Evolutionary conservation across 2,797 vertebrate species (phyloP).

Genomic region (Rhabdophis nuchalis): DNA sequence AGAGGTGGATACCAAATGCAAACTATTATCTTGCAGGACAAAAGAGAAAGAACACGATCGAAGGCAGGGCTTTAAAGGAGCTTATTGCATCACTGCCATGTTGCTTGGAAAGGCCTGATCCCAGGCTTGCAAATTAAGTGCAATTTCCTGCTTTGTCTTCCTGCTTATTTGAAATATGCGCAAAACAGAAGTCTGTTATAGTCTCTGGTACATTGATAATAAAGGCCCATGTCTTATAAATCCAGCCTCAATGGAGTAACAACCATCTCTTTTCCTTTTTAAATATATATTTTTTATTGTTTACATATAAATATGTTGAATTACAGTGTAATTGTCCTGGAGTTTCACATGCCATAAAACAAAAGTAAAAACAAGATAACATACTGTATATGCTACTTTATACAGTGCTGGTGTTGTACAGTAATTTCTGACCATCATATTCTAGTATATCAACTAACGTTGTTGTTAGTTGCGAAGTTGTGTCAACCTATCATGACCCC

Average conservation of each 20-base stretch:
- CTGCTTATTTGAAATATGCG: not conserved
- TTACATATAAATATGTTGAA: too few species aligned
- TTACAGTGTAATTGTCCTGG: too few species aligned
- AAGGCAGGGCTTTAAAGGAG: not conserved
- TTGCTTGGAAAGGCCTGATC: not conserved
- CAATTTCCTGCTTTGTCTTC: not conserved
- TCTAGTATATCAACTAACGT: too few species aligned
- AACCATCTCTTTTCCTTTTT: too few species aligned
- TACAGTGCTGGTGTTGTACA: too few species aligned
- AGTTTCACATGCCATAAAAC: too few species aligned
- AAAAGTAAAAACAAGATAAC: too few species aligned
- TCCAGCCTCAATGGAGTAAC: not conserved
- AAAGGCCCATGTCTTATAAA: not conserved
- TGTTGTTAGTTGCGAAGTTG: too few species aligned
- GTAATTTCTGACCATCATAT: too few species aligned
- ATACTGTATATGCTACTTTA: too few species aligned
- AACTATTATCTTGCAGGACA: not conserved
- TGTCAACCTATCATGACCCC: too few species aligned
- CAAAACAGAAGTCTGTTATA: not conserved
- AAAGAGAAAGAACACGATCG: not conserved
- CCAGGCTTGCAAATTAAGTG: not conserved
- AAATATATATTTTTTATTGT: too few species aligned
- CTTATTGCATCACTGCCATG: not conserved
- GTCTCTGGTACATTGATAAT: not conserved
- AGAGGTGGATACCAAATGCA: not conserved